phyloP scores from a whole-genome alignment of 2,888 invertebrate genomes.

The Vannuccia rotundouncinata region DNA sequence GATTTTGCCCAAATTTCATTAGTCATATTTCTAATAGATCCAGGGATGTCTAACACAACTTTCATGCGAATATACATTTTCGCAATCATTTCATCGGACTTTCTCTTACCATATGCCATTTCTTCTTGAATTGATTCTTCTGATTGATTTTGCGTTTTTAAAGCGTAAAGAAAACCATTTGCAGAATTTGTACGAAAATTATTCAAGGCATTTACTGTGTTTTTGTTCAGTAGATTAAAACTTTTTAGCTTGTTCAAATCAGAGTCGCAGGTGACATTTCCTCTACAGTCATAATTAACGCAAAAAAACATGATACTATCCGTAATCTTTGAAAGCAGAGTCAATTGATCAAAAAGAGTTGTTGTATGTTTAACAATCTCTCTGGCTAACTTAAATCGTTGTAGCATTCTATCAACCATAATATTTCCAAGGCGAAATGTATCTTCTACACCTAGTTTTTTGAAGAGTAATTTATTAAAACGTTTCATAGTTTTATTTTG shows the following conservation, averaged over 20 bases:
- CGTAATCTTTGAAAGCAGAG: too few relatives aligned
- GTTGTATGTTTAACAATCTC: neutral
- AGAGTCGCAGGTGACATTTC: too few relatives aligned
- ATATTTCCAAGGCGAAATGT: constrained; percentile 8
- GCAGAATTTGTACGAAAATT: constrained; percentile 24
- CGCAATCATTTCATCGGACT: constrained; percentile 25
- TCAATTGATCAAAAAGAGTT: too few relatives aligned
- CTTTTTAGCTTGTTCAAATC: too few relatives aligned
- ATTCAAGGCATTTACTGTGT: too few relatives aligned
- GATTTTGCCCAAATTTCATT: constrained; percentile 32
- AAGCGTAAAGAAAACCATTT: constrained; percentile 10
- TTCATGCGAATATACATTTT: constrained; percentile 28
- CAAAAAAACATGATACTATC: too few relatives aligned
- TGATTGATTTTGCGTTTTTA: constrained; percentile 30
- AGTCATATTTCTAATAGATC: constrained; percentile 34
- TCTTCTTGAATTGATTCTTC: neutral
- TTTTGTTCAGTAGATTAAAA: too few relatives aligned
- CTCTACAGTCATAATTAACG: too few relatives aligned
- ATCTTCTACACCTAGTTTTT: neutral
- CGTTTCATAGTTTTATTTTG: constrained; percentile 27
- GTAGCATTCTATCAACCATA: neutral
- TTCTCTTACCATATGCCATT: constrained; percentile 6
- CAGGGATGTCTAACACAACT: constrained; percentile 17
- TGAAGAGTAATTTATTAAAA: neutral
- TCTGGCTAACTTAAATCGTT: neutral